These are phyloP conservation scores for Tychaedon coryphoeus DNA, from an alignment of 2,113 vertebrate species.

Conservation along the genomic window DNA sequence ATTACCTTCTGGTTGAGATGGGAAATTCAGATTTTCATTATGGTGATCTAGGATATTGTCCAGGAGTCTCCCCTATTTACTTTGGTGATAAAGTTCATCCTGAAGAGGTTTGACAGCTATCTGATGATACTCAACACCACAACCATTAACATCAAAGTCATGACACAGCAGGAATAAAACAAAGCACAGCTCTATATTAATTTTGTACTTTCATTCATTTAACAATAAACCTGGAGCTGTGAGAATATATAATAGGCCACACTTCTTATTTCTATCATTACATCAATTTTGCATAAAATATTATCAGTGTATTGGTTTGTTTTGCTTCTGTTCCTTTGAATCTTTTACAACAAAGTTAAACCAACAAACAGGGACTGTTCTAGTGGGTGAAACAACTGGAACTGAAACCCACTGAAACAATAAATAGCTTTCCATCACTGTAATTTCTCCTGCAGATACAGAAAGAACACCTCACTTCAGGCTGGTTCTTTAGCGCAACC, in stretches of 20 bases:
- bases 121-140: background rate
- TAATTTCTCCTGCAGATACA: background rate
- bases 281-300: background rate
- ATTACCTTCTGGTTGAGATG: background rate
- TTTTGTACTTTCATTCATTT: background rate
- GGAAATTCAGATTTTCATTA: background rate
- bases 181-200: background rate
- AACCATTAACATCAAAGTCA: background rate
- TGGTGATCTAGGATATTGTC: background rate
- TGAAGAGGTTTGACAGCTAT: background rate
- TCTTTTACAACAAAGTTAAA: background rate
- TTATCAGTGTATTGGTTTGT: background rate
- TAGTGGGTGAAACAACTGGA: background rate
- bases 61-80: background rate
- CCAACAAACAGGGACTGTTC: background rate
- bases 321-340: background rate
- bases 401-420: slow-evolving; percentile 13
- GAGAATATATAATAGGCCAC: background rate
- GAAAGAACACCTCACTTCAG: background rate
- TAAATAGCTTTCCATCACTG: background rate
- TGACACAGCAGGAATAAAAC: background rate
- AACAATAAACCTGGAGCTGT: background rate
- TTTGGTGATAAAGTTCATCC: background rate
- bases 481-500: background rate
- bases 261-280: background rate